These are phyloP conservation scores for Osmerus mordax DNA, from an alignment of 2,113 vertebrate species.

Conservation along the genomic window DNA sequence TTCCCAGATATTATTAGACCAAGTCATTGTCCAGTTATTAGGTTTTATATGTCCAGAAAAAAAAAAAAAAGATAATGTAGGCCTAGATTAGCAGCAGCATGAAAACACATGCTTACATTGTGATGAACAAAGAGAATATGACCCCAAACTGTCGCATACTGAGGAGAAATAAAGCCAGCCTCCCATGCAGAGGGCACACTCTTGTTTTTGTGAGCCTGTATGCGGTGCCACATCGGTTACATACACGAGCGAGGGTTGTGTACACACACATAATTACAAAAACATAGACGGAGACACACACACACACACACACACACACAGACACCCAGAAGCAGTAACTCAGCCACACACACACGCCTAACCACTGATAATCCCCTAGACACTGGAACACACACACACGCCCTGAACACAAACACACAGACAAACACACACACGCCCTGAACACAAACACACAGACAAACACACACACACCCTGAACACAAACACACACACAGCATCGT, in stretches of 20 bases:
- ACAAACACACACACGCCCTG: slow-evolving; percentile 28
- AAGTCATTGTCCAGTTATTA: not conserved
- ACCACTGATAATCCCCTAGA: slow-evolving; percentile 76
- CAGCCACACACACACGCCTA: slow-evolving; percentile 70
- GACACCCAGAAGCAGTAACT: slow-evolving; percentile 74
- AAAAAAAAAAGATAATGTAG: not conserved
- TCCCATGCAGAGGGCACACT: slow-evolving; percentile 40
- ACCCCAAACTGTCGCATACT: slow-evolving; percentile 37
- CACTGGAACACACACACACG: slow-evolving; percentile 57
- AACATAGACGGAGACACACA: slow-evolving; percentile 70
- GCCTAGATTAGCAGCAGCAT: not conserved
- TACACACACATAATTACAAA: slow-evolving; percentile 75
- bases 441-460: slow-evolving; percentile 41
- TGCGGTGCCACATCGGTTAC: slow-evolving; percentile 63
- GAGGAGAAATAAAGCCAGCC: slow-evolving; percentile 16
- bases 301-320: slow-evolving; percentile 74
- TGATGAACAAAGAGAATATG: slow-evolving; percentile 32
- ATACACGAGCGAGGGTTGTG: slow-evolving; percentile 55
- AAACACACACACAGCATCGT: slow-evolving; percentile 64
- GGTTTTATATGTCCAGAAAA: not conserved
- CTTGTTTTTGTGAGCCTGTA: slow-evolving; percentile 49
- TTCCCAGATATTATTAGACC: too few species aligned
- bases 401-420: slow-evolving; percentile 25
- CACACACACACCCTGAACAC: slow-evolving; percentile 33
- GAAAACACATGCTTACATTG: slow-evolving; percentile 35